These are phyloP conservation scores for Heloderma charlesbogerti DNA, from an alignment of 2,113 vertebrate genomes.

Conservation along the genomic window DNA sequence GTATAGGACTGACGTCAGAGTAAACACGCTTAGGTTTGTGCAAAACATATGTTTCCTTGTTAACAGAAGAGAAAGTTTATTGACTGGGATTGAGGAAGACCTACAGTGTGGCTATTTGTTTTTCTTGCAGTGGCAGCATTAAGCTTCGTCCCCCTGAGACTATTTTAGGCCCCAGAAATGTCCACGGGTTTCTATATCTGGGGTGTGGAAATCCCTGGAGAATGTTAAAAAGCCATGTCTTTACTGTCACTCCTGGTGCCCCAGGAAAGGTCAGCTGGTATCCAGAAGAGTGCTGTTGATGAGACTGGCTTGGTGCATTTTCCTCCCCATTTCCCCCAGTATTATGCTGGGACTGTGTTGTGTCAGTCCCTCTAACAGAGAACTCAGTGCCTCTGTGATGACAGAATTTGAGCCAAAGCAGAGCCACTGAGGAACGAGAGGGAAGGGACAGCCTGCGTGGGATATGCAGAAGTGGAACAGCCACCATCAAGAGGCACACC, in stretches of 20 bases:
- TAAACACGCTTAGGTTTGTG: background rate
- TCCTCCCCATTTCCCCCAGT: accelerated
- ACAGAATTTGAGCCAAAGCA: background rate
- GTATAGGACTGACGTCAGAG: background rate
- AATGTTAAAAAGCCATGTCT: accelerated
- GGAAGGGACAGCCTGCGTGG: background rate
- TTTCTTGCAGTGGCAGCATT: background rate
- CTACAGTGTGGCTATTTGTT: background rate
- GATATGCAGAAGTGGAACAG: background rate
- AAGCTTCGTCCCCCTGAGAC: accelerated
- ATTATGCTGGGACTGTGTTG: background rate
- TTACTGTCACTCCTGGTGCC: accelerated
- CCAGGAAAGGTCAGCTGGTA: accelerated
- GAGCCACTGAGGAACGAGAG: background rate
- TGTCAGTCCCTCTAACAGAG: background rate
- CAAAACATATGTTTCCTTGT: background rate
- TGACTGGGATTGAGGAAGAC: background rate
- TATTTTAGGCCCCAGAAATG: constrained; percentile 31
- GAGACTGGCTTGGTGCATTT: accelerated
- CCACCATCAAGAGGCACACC: background rate
- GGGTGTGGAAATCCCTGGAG: accelerated
- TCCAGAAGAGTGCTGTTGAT: background rate
- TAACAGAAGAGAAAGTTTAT: background rate
- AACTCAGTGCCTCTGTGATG: background rate
- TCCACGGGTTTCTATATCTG: background rate